Evolutionary conservation across 2,888 invertebrate species (phyloP).

Genomic region (Troides oblongomaculatus): DNA sequence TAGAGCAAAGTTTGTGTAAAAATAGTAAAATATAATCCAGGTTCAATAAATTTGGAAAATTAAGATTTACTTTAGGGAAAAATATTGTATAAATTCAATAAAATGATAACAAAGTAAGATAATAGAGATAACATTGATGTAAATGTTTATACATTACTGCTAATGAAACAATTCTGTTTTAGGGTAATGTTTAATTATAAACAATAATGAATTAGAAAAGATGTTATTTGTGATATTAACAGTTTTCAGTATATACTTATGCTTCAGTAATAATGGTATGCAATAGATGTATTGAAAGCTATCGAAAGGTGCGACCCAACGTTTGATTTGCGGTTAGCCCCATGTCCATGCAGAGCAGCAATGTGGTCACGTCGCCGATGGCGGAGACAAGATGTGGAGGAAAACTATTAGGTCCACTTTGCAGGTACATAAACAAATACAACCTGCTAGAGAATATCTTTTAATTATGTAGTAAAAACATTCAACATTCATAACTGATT

Average conservation of each 20-base stretch:
- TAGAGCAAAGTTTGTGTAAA: not conserved
- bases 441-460: too few relatives aligned
- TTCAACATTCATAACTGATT: too few relatives aligned
- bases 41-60: not conserved
- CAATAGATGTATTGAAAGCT: constrained; percentile 3
- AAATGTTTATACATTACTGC: too few relatives aligned
- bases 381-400: constrained; percentile 3
- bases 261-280: not conserved
- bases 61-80: too few relatives aligned
- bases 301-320: constrained; percentile 36
- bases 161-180: too few relatives aligned
- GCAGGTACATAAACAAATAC: not conserved
- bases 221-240: too few relatives aligned
- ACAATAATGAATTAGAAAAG: too few relatives aligned
- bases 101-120: too few relatives aligned
- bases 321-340: constrained; percentile 57
- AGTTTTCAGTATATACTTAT: not conserved
- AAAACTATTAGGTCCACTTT: not conserved
- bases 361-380: constrained; percentile 37
- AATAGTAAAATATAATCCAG: not conserved
- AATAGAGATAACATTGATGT: too few relatives aligned
- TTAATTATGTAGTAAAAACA: too few relatives aligned
- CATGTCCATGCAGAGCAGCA: constrained; percentile 36
- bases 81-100: too few relatives aligned
- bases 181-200: too few relatives aligned